These are phyloP conservation scores for Salvelinus alpinus DNA, from an alignment of 2,113 vertebrate genomes.

Conservation along the genomic window DNA sequence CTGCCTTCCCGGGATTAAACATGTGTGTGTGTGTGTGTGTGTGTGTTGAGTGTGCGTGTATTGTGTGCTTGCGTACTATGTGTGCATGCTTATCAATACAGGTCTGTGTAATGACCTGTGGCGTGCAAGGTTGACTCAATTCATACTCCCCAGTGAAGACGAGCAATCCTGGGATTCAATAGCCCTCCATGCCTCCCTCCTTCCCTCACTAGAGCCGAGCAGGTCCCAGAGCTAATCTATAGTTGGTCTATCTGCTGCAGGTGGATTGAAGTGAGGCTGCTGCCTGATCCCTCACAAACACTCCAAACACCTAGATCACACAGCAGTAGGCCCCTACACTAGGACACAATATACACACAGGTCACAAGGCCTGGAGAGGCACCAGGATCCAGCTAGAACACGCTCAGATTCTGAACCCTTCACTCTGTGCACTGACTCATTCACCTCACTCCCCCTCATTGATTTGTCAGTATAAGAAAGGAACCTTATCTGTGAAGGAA, in stretches of 20 bases:
- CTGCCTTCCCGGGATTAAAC: too few species aligned
- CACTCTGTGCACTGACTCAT: too few species aligned
- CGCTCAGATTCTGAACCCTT: background rate
- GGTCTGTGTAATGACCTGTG: conserved; percentile 20
- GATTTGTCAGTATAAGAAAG: too few species aligned
- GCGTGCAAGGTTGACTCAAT: conserved; percentile 12
- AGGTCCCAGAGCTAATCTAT: conserved; percentile 50
- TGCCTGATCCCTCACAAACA: conserved; percentile 9
- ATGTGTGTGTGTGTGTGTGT: background rate
- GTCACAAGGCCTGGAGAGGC: background rate
- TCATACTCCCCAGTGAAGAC: conserved; percentile 20
- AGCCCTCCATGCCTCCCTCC: background rate
- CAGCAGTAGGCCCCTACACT: background rate
- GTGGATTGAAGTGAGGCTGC: conserved; percentile 23
- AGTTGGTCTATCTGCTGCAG: conserved; percentile 29
- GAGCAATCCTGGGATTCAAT: conserved; percentile 41
- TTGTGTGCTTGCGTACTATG: too few species aligned
- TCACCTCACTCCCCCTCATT: too few species aligned
- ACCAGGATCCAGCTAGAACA: background rate
- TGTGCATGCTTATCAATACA: background rate
- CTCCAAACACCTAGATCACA: conserved; percentile 35
- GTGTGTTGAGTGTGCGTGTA: too few species aligned
- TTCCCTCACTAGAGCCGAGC: background rate
- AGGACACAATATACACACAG: background rate
- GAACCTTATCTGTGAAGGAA: too few species aligned